Evolutionary conservation across 1,140 invertebrate genomes (phyloP).

Genomic region (Teleopsis dalmanni): DNA sequence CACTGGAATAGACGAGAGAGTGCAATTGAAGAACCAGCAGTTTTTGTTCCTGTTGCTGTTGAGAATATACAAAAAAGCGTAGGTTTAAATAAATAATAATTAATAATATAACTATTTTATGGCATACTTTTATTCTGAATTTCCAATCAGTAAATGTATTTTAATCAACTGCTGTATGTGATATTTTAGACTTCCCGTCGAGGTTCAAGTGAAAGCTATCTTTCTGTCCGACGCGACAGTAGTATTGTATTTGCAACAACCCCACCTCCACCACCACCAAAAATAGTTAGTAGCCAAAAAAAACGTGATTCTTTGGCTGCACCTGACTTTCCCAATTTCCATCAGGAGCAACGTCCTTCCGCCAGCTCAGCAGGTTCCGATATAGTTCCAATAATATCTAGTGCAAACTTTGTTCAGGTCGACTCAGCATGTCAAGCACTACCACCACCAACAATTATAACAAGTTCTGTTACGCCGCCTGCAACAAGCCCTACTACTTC

Average conservation of each 20-base stretch:
- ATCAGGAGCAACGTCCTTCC: conserved; percentile 64
- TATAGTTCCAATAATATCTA: conserved; percentile 49
- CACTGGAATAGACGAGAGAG: conserved; percentile 57
- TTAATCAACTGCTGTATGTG: conserved; percentile 18
- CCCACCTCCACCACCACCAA: conserved; percentile 53
- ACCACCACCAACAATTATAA: conserved; percentile 72
- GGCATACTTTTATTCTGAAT: no score
- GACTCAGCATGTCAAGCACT: conserved; percentile 55
- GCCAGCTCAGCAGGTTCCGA: conserved; percentile 69
- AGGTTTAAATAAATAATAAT: conserved; percentile 22
- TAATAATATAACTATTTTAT: no score
- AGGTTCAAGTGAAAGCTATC: conserved; percentile 56
- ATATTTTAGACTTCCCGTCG: conserved; percentile 45
- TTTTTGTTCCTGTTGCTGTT: conserved; percentile 28
- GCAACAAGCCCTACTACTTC: conserved; percentile 60
- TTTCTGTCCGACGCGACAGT: conserved; percentile 57
- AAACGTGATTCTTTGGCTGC: conserved; percentile 55
- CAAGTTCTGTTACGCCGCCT: conserved; percentile 70
- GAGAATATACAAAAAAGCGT: conserved; percentile 30
- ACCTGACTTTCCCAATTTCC: conserved; percentile 47
- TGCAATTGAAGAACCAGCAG: conserved; percentile 34
- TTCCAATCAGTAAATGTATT: not conserved
- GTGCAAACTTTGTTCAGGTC: conserved; percentile 40
- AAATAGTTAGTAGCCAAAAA: conserved; percentile 54
- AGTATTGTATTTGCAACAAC: conserved; percentile 45